Percentiles rank a stretch among this genome's conserved stretches.
Conservation (phyloP, 2,888 invertebrate species). For the Parapristionchus giblindavisi region DNA sequence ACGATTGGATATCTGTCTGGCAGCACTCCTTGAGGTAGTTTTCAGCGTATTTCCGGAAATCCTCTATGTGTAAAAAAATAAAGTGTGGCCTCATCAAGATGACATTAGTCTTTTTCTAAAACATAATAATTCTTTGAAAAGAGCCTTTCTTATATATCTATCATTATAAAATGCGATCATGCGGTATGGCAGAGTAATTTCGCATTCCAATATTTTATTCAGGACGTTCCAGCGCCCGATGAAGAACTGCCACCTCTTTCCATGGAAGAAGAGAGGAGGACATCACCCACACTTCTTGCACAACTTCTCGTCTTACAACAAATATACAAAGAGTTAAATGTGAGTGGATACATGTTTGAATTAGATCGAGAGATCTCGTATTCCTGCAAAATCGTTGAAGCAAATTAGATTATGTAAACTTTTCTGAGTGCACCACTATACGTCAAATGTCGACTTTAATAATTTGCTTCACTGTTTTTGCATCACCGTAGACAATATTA, state of each 20-base stretch:
- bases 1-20: constrained; percentile 33
- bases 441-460: not conserved
- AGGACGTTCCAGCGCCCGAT: constrained; percentile 32
- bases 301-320: constrained; percentile 56
- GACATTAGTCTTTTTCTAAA: too few species aligned
- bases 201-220: too few species aligned
- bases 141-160: too few species aligned
- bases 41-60: not conserved
- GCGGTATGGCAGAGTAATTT: too few species aligned
- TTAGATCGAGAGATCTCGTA: not conserved
- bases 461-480: not conserved
- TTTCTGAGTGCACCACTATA: not conserved
- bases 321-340: constrained; percentile 53
- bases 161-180: too few species aligned
- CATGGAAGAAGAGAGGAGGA: constrained; percentile 4
- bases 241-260: constrained; percentile 1
- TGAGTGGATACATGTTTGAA: constrained; percentile 13
- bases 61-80: not conserved
- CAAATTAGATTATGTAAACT: too few species aligned
- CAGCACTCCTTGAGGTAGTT: constrained; percentile 28
- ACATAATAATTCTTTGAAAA: too few species aligned
- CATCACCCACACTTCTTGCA: constrained; percentile 41
- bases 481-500: constrained; percentile 12
- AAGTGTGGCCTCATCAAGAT: not conserved
- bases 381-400: constrained; percentile 6